Conservation (phyloP, 1,140 invertebrate species). For the Lepidotrigona ventralis region DNA sequence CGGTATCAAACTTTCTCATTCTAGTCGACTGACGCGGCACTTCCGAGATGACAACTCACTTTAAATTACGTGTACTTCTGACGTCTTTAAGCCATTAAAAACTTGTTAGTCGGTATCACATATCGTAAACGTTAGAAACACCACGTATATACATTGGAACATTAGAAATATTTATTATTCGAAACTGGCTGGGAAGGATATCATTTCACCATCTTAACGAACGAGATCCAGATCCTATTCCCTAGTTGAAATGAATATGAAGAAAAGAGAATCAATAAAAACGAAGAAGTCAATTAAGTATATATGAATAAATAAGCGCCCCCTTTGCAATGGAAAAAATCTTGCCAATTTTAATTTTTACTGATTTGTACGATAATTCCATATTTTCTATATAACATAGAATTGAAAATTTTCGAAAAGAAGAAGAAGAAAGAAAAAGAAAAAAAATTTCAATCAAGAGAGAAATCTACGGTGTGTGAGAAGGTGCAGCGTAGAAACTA, state of each 20-base stretch:
- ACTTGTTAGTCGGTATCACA: neutral
- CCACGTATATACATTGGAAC: too few species aligned
- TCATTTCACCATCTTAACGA: neutral
- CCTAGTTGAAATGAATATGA: neutral
- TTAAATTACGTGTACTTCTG: constrained; percentile 6
- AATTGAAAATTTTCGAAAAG: neutral
- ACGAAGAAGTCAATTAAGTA: neutral
- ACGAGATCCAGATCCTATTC: too few species aligned
- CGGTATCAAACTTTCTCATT: constrained; percentile 5
- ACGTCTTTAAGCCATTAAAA: constrained; percentile 9
- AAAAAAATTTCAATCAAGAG: neutral
- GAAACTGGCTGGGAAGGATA: neutral
- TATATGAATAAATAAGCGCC: neutral
- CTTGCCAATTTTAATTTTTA: neutral
- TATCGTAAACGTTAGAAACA: neutral
- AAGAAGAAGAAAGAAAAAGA: too few species aligned
- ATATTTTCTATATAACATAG: neutral
- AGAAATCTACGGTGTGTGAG: neutral
- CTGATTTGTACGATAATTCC: too few species aligned
- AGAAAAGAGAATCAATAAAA: neutral
- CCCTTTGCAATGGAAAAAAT: neutral
- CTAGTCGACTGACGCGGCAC: constrained; percentile 3
- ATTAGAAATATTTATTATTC: neutral
- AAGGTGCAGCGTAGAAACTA: neutral
- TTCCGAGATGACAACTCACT: neutral